A percentile compares a stretch with the other conserved stretches of the same genome.
Conservation (phyloP, 2,113 vertebrate species). For the Manacus vitellinus region DNA sequence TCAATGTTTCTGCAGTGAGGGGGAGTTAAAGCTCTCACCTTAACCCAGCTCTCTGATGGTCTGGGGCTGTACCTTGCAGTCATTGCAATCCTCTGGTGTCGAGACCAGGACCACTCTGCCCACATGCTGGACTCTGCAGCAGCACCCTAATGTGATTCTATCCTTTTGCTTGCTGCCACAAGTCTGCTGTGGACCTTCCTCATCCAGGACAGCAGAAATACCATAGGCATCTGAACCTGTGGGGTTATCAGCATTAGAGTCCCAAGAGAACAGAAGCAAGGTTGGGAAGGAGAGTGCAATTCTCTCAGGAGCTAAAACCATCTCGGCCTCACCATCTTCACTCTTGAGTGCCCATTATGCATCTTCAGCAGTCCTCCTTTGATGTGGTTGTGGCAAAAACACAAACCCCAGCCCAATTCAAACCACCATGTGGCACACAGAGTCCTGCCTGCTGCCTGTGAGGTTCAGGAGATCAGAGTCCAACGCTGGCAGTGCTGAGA, state of each 20-base stretch:
- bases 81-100: background rate
- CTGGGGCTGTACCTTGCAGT: background rate
- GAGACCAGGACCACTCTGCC: background rate
- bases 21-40: background rate
- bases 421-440: fast-evolving
- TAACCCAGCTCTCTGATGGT: no score
- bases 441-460: fast-evolving
- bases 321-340: background rate
- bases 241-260: no score
- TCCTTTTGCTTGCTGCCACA: background rate
- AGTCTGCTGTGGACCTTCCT: background rate
- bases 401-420: background rate
- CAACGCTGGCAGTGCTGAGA: background rate
- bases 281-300: background rate
- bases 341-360: background rate
- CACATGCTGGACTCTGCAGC: fast-evolving
- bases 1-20: background rate
- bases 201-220: background rate
- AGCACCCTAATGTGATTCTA: background rate
- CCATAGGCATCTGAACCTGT: background rate
- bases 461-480: background rate
- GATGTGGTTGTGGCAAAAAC: background rate
- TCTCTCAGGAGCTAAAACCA: background rate
- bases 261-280: background rate
- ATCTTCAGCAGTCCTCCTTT: background rate